phyloP scores from a whole-genome alignment of 2,888 invertebrate genomes.

The Dioctria linearis region DNA sequence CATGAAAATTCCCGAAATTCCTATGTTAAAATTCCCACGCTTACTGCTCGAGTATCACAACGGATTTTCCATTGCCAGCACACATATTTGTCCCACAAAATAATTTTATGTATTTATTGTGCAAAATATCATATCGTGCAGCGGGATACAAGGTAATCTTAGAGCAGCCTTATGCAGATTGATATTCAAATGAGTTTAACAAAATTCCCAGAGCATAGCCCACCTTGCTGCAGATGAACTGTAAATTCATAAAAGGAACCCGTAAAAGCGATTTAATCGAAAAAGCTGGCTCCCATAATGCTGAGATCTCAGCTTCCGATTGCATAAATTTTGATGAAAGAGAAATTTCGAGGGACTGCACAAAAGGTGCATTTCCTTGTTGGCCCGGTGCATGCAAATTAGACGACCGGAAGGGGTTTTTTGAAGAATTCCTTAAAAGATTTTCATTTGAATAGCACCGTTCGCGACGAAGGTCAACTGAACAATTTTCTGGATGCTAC shows the following conservation, averaged over 20 bases:
- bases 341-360: conserved; percentile 55
- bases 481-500: conserved; percentile 19
- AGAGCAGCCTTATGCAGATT: conserved; percentile 32
- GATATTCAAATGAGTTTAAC: conserved; percentile 53
- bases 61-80: neutral
- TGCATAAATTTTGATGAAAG: conserved; percentile 57
- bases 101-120: conserved; percentile 31
- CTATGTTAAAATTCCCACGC: conserved; percentile 27
- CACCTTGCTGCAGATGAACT: conserved; percentile 46
- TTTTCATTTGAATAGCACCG: conserved; percentile 50
- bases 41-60: neutral
- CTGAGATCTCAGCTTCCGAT: conserved; percentile 55
- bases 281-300: conserved; percentile 28
- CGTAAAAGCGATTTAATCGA: conserved; percentile 48
- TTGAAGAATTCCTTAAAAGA: conserved; percentile 48
- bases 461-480: conserved; percentile 34
- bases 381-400: conserved; percentile 57
- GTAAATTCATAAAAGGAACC: conserved; percentile 50
- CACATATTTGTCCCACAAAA: neutral
- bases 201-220: conserved; percentile 51
- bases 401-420: conserved; percentile 49
- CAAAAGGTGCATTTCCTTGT: conserved; percentile 57
- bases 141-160: conserved; percentile 18
- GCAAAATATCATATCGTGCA: neutral
- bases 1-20: neutral